Evolutionary conservation across 2,888 invertebrate species (phyloP), one percentile per base, ranked within the genome.

Genomic region (Coleophora deauratella): DNA sequence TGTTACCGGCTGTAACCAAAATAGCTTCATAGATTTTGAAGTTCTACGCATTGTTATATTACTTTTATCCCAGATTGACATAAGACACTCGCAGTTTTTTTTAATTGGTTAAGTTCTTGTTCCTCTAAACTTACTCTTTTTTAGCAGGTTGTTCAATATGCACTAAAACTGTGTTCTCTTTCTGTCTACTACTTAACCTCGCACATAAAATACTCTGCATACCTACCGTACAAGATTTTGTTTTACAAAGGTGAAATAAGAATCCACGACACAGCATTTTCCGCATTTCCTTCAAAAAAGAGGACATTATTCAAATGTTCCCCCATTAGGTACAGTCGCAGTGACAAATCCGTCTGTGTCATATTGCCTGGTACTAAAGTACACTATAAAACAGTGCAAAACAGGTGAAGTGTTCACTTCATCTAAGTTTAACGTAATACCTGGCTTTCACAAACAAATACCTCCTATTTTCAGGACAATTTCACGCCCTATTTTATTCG

Each of bases 401-500:
- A 52, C 59, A 62, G 61, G 66, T 63, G 61, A 62, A 61, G 55
- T 59, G 55, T 56, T 60, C 52, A 52, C 69, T 66, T 68, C 66
- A 66, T 65, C 69, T 66, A 70, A 77, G 76, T 74, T 75, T 72
- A 59, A 63, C 67, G 64, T 55, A 65, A 66, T 61, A 62, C 63
- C 61, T 55, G 61, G 60, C 62, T 66, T 66, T 64, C 66, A 68
- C 72, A 80, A 82, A 82, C 81, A 84, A 82, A 81, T 79, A 71
- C 69, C 57, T 62, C 62, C 74, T 65, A 72, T 80, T 75, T 66
- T 56, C 59, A 59, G 64, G 66, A 69, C 76, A 77, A 80, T 84
- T 84, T 80, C 74, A 78, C 77, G 82, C 75, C 71, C 72, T 78
- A 84, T 81, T 84, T 81, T 77, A 77, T 65, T 61, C 59, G 59